These are phyloP conservation scores for Adelges cooleyi DNA, from an alignment of 1,140 invertebrate genomes.

Conservation along the genomic window DNA sequence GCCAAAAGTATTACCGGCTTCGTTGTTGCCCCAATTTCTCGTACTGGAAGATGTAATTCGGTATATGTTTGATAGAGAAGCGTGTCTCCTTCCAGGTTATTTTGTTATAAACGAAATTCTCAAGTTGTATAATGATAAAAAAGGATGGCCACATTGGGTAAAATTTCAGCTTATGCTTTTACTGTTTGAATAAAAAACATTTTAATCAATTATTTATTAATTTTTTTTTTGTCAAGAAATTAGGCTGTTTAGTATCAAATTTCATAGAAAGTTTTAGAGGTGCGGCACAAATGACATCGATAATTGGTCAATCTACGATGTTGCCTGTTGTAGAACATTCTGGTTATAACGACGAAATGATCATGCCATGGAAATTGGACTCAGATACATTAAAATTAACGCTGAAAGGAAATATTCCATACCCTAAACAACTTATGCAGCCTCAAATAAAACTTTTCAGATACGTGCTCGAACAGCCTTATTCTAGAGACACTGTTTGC, in stretches of 20 bases:
- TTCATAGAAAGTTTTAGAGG: constrained; percentile 86
- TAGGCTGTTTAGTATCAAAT: constrained; percentile 69
- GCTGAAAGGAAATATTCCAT: constrained; percentile 83
- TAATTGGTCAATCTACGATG: constrained; percentile 79
- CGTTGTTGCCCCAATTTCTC: constrained; percentile 64
- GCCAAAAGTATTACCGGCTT: constrained; percentile 61
- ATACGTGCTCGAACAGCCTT: constrained; percentile 88
- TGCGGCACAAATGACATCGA: constrained; percentile 89
- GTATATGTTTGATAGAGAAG: constrained; percentile 84
- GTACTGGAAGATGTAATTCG: constrained; percentile 68
- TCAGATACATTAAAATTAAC: constrained; percentile 72
- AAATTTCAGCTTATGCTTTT: constrained; percentile 32
- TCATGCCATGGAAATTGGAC: constrained; percentile 86
- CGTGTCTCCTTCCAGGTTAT: constrained; percentile 82
- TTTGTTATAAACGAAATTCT: constrained; percentile 90
- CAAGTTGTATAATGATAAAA: constrained; percentile 71
- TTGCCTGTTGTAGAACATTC: constrained; percentile 89
- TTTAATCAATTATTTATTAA: not conserved
- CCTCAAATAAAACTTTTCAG: constrained; percentile 77
- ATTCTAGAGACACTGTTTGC: constrained; percentile 91
- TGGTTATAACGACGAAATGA: constrained; percentile 72
- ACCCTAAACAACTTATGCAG: constrained; percentile 75
- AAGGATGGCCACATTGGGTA: constrained; percentile 84
- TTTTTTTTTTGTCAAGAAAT: constrained; percentile 45
- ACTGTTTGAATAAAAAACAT: not conserved